These are phyloP conservation scores for Drosophila bocqueti DNA, from an alignment of 1,140 invertebrate species.

Conservation along the genomic window DNA sequence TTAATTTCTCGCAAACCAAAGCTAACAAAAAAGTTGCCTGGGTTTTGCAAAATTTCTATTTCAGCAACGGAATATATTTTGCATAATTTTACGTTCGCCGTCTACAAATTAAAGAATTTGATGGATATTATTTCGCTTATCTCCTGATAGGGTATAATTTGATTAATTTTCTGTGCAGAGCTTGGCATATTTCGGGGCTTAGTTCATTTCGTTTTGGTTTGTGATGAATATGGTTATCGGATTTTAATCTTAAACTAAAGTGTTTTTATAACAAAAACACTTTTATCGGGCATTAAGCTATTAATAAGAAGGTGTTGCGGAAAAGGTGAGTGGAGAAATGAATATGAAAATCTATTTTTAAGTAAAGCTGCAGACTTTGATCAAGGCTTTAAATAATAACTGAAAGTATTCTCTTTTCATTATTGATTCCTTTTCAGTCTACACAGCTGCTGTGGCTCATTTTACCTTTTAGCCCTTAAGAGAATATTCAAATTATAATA, in stretches of 20 bases:
- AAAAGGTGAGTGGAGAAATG: background rate
- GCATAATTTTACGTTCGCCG: conserved; percentile 60
- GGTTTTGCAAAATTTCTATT: conserved; percentile 46
- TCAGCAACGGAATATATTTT: conserved; percentile 58
- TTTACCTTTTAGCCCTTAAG: background rate
- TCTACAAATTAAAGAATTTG: conserved; percentile 54
- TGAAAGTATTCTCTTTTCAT: background rate
- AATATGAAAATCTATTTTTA: background rate
- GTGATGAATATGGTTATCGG: conserved; percentile 11
- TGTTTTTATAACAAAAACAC: conserved; percentile 8
- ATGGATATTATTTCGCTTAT: conserved; percentile 60
- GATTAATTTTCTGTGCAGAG: conserved; percentile 54
- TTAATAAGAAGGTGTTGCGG: background rate
- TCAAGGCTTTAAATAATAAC: background rate
- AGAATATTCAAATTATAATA: conserved; percentile 55
- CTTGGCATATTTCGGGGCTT: conserved; percentile 24
- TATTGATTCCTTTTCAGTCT: background rate
- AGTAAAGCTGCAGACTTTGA: background rate
- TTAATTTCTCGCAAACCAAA: conserved; percentile 63
- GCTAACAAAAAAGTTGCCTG: conserved; percentile 16
- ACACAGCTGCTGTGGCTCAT: conserved; percentile 3
- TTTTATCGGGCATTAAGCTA: background rate
- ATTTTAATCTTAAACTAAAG: conserved; percentile 6
- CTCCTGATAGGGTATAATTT: conserved; percentile 51
- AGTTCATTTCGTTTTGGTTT: conserved; percentile 11